Conservation (phyloP, 1,140 invertebrate species). For the Dendroctonus valens region DNA sequence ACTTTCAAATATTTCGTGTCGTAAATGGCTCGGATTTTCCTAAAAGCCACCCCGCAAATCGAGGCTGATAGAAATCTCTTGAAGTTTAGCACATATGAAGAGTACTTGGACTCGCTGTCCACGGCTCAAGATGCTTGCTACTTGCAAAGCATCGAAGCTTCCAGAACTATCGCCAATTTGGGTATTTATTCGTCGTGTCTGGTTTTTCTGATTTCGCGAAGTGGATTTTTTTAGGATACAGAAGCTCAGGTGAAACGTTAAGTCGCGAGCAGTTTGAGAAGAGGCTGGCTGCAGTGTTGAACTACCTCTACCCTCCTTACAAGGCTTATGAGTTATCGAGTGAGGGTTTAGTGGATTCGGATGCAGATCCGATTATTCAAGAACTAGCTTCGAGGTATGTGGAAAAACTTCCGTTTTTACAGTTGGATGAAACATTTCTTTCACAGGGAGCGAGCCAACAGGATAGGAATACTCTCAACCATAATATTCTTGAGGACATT, state of each 20-base stretch:
- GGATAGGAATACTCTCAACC: slow-evolving; percentile 45
- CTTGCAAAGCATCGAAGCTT: slow-evolving; percentile 59
- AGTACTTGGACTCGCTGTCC: slow-evolving; percentile 77
- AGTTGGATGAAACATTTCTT: neutral
- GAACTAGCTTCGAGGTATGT: slow-evolving; percentile 55
- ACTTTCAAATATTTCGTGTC: too few relatives aligned
- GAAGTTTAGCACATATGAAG: slow-evolving; percentile 65
- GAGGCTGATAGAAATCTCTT: slow-evolving; percentile 60
- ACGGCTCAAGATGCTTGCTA: slow-evolving; percentile 68
- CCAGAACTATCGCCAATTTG: slow-evolving; percentile 60
- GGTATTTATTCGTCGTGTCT: slow-evolving; percentile 52
- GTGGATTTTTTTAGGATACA: slow-evolving; percentile 22
- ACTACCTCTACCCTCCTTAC: slow-evolving; percentile 54
- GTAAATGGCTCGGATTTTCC: slow-evolving; percentile 39
- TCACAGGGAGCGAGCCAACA: slow-evolving; percentile 65
- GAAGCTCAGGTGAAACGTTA: slow-evolving; percentile 57
- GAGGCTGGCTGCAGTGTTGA: slow-evolving; percentile 54
- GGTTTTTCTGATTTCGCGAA: neutral
- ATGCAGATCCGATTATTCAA: slow-evolving; percentile 60
- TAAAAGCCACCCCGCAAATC: slow-evolving; percentile 49
- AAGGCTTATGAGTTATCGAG: slow-evolving; percentile 59
- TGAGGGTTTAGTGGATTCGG: slow-evolving; percentile 50
- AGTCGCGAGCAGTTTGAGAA: slow-evolving; percentile 57
- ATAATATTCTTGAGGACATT: slow-evolving; percentile 35
- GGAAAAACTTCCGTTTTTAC: neutral